Conservation (phyloP, 2,888 invertebrate genomes). For the Chloromyia formosa region DNA sequence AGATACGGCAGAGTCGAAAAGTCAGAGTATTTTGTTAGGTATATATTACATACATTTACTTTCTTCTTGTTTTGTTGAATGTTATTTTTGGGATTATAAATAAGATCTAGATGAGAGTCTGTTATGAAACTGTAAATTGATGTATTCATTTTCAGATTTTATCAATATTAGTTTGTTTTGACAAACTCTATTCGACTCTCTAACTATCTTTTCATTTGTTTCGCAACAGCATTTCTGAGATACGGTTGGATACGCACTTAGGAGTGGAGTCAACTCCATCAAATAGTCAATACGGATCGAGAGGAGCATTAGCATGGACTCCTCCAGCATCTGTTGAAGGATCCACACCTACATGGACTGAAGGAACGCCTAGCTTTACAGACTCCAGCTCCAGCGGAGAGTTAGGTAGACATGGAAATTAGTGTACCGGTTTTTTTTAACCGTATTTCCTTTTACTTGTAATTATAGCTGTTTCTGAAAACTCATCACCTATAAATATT, state of each 20-base stretch:
- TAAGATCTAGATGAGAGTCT: too few relatives aligned
- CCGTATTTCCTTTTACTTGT: neutral
- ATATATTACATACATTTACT: constrained; percentile 34
- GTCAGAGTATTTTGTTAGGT: constrained; percentile 49
- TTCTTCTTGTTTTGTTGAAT: constrained; percentile 1
- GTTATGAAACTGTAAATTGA: too few relatives aligned
- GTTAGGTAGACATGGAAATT: constrained; percentile 66
- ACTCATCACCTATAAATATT: constrained; percentile 68
- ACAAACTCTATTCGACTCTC: too few relatives aligned
- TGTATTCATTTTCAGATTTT: too few relatives aligned
- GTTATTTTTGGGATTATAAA: too few relatives aligned
- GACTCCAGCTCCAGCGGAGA: constrained; percentile 95
- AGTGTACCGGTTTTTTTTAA: neutral
- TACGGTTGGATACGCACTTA: constrained; percentile 72
- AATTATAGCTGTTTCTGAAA: constrained; percentile 64
- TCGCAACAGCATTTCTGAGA: constrained; percentile 72
- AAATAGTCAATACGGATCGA: constrained; percentile 67
- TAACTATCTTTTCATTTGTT: too few relatives aligned
- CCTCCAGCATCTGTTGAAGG: constrained; percentile 87
- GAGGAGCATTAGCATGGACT: constrained; percentile 72
- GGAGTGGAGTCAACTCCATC: constrained; percentile 61
- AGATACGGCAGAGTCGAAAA: constrained; percentile 45
- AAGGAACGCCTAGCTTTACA: constrained; percentile 97
- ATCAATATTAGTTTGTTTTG: too few relatives aligned
- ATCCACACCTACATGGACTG: constrained; percentile 97